Conservation (phyloP, 2,888 invertebrate genomes). For the Slavum lentiscoides region DNA sequence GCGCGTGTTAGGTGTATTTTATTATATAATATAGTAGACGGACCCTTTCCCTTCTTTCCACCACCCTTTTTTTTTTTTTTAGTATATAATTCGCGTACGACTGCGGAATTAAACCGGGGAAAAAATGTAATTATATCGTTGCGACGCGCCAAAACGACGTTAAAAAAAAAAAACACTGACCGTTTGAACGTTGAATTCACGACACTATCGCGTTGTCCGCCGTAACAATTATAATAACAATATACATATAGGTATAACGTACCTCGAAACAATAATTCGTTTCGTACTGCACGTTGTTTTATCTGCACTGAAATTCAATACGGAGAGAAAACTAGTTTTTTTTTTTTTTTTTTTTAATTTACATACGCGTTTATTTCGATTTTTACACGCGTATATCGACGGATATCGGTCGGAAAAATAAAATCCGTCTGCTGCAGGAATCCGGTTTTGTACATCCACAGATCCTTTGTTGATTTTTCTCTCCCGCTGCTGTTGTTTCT, state of each 20-base stretch:
- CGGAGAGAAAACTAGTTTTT: no score
- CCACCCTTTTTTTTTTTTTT: background rate
- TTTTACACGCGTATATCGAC: no score
- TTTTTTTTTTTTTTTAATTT: no score
- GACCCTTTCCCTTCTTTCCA: background rate
- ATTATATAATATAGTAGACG: background rate
- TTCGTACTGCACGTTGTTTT: no score
- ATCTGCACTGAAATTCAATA: no score
- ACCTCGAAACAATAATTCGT: no score
- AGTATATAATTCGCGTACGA: no score
- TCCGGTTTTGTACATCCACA: constrained; percentile 33
- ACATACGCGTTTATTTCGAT: no score
- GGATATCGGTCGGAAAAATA: background rate
- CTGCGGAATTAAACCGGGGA: constrained; percentile 7
- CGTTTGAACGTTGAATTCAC: no score
- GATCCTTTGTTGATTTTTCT: background rate
- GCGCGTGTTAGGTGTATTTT: constrained; percentile 25
- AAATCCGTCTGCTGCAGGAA: background rate
- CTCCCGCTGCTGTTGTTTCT: background rate
- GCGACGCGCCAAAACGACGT: background rate
- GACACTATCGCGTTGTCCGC: no score
- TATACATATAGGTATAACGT: no score
- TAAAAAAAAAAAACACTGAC: background rate
- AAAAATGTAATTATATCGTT: background rate
- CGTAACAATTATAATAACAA: no score